phyloP scores from a whole-genome alignment of 2,797 vertebrate genomes.

The Clarias fuscus region DNA sequence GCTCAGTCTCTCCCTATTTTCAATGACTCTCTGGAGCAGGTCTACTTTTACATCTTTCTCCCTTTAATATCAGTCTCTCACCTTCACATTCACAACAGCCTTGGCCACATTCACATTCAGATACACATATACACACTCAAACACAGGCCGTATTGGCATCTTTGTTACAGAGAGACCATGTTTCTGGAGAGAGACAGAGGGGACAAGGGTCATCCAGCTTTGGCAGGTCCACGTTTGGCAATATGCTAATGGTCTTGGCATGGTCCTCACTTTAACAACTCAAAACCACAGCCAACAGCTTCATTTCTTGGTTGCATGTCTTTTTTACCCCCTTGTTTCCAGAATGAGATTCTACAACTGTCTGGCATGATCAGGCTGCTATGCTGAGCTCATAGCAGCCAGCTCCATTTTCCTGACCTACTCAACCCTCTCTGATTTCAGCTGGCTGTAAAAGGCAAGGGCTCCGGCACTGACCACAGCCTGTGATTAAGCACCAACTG shows the following conservation, averaged over 20 bases:
- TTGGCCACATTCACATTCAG: constrained; percentile 26
- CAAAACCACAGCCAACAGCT: constrained; percentile 3
- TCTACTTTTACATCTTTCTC: constrained; percentile 2
- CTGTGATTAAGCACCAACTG: constrained; percentile 85
- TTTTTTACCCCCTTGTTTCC: constrained; percentile 48
- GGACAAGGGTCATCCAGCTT: constrained; percentile 64
- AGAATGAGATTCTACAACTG: constrained; percentile 71
- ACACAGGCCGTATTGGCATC: constrained; percentile 38
- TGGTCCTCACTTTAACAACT: constrained; percentile 46
- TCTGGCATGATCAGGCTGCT: constrained; percentile 55
- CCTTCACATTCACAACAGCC: constrained; percentile 14
- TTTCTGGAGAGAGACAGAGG: constrained; percentile 59
- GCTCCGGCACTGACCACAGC: constrained; percentile 62
- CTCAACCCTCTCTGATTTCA: constrained; percentile 86
- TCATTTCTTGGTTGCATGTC: constrained; percentile 35
- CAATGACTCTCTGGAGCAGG: not conserved
- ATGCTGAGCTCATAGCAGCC: constrained; percentile 45
- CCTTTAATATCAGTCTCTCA: constrained; percentile 50
- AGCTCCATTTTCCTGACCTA: constrained; percentile 68
- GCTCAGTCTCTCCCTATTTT: not conserved
- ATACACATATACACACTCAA: constrained; percentile 28
- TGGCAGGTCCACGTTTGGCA: constrained; percentile 70
- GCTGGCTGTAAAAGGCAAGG: constrained; percentile 89
- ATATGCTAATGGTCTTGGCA: constrained; percentile 67
- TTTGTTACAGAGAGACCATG: constrained; percentile 52